A percentile compares a stretch with the other conserved stretches of the same genome.
These are phyloP conservation scores for Delichon dasypus DNA, from an alignment of 2,797 vertebrate species.

Conservation along the genomic window DNA sequence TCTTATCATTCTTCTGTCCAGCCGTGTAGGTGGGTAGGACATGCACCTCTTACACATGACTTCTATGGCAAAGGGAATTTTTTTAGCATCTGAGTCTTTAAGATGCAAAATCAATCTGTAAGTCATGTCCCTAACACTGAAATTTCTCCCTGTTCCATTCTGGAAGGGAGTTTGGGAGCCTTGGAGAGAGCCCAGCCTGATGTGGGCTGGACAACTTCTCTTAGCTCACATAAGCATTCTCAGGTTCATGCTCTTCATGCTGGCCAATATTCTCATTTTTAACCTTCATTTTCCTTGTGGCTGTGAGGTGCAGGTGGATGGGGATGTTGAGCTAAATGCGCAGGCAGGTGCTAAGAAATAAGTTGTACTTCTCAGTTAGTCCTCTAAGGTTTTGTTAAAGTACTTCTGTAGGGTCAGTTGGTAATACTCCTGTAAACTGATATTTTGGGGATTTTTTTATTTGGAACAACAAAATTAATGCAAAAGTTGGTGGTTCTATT, in stretches of 20 bases:
- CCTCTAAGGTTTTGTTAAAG: not conserved
- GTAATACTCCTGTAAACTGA: not conserved
- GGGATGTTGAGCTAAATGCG: not conserved
- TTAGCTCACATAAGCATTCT: not conserved
- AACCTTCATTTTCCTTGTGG: not conserved
- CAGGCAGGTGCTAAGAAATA: not conserved
- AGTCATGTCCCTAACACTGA: not conserved
- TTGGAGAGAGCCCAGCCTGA: not conserved
- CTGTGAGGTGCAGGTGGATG: not conserved
- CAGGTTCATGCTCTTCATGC: not conserved
- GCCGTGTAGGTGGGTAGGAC: not conserved
- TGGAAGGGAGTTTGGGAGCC: not conserved
- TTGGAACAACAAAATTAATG: not conserved
- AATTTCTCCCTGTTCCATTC: not conserved
- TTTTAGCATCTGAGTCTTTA: not conserved
- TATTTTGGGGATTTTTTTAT: not conserved
- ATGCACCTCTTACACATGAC: not conserved
- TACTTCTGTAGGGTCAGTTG: not conserved
- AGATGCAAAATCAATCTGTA: not conserved
- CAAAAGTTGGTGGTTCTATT: fast-evolving
- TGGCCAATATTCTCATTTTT: not conserved
- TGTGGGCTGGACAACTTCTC: not conserved
- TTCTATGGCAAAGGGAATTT: not conserved
- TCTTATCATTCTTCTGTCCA: not conserved
- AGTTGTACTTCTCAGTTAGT: not conserved